Conservation (phyloP, 1,140 invertebrate species). For the Conopomorpha cramerella region DNA sequence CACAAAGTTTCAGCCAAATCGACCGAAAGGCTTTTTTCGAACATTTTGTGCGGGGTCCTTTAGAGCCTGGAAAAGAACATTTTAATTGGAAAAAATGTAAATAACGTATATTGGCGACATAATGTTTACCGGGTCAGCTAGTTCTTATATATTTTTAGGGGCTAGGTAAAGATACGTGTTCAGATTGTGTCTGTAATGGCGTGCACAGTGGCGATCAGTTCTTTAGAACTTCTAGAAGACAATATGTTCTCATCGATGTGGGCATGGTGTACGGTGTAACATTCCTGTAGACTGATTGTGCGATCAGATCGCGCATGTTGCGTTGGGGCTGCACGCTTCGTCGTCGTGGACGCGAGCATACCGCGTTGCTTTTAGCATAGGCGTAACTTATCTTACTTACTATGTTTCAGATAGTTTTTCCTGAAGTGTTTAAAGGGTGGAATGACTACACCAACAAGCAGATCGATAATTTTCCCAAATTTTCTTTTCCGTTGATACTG, state of each 20-base stretch:
- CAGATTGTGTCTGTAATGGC: too few relatives aligned
- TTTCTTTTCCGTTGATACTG: conserved; percentile 52
- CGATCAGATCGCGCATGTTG: background rate
- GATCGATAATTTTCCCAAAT: conserved; percentile 58
- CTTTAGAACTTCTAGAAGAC: too few relatives aligned
- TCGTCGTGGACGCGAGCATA: background rate
- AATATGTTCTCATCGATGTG: background rate
- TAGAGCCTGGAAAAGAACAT: too few relatives aligned
- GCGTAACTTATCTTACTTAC: background rate
- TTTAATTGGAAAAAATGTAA: too few relatives aligned
- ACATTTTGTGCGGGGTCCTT: too few relatives aligned
- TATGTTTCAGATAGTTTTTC: conserved; percentile 21
- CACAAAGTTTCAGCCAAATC: too few relatives aligned
- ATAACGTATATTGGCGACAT: too few relatives aligned
- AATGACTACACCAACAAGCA: conserved; percentile 47
- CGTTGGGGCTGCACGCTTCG: background rate
- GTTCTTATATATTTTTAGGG: too few relatives aligned
- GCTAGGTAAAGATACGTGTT: too few relatives aligned
- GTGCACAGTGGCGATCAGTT: too few relatives aligned
- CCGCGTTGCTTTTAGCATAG: background rate
- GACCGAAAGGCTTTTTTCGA: too few relatives aligned
- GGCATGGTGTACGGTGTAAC: background rate
- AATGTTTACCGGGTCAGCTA: too few relatives aligned
- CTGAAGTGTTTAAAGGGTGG: conserved; percentile 37
- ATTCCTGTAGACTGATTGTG: background rate